Base-by-base conservation (phyloP, 2,113 vertebrate genomes). In the Bambusicola thoracicus region DNA sequence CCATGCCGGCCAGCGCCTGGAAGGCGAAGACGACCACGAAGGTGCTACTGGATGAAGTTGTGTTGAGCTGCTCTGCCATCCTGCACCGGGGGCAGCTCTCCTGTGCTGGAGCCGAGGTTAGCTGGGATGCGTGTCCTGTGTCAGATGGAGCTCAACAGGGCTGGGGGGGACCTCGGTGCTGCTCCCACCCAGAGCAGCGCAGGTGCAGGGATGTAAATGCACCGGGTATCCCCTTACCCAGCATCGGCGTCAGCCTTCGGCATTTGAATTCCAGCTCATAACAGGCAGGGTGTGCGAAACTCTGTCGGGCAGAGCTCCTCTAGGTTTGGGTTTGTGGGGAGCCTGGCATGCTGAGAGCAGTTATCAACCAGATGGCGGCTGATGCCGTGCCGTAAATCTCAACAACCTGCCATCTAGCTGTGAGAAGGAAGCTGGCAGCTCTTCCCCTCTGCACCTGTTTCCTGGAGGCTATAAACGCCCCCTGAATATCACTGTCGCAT, bases 181-280 rank as follows among this genome's bases (percentile, higher is more conserved):
- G 4, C 16, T 62, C 13, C 24, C 38, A 0, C 70, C 49, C 22
- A 32, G 46, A 69, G 69, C 51, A 69, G 78, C 27, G 56, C 78
- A 94, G 85, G 66, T 93, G 92, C 66, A 79, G 53, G 79, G 30
- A 96, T 92, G 92, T 59, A 95, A 95, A 95, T 95, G 66, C 49
- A 51, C 46, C 40, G 68, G 53, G 22, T 93, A 49, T 96, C 74
- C 27, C 19, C 83, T 96, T 93, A 83, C 86, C 6, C 6, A 30
- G 30, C 49, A 9, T 56, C 46, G 4, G 51, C 18, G 48, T 65
- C 53, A 5, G 3, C 20, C 15, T 25, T 14, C 38, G 3, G 0
- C 2, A 94, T 94, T 92, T 95, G 92, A 63, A 93, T 95, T 62
- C 87, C 30, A 5, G 8, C 48, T 49, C 22, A 24, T 53, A 24